Evolutionary conservation across 2,113 vertebrate genomes (phyloP), one percentile per base, ranked within the genome.

Genomic region (Microtus ochrogaster): DNA sequence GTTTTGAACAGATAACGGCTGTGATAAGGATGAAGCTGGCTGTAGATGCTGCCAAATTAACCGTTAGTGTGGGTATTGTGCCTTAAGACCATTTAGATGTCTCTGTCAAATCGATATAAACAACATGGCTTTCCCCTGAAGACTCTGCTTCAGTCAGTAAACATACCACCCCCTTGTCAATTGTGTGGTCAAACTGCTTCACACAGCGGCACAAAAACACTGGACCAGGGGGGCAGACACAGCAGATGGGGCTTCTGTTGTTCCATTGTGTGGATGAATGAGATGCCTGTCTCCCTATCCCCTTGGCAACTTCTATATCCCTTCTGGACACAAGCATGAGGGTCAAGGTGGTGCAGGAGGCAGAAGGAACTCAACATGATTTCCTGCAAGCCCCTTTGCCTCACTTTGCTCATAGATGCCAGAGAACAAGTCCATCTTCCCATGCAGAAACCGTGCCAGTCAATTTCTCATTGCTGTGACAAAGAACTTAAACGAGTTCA

Each of bases 221-320:
- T 10, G 33, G 76, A 49, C n/a, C 4, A 10, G 16, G 33, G 47
- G 14, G 36, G 39, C 1, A 1, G 68, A 44, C 24, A 11, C 13
- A 36, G 61, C 22, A 70, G 58, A 39, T 0, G 26, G 16, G 92
- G 30, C 26, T 13, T 68, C 36, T 63, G 6, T 3, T 58, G 66
- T 49, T 70, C 22, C 33, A 16, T 66, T 24, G 17, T 3, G 41
- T 17, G 30, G 14, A 2, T 79, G 58, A 52, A 58, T 41, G 39
- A 24, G 58, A 36, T 9, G 5, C 74, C 49, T 47, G 58, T 41
- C 44, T 30, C 19, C 5, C 58, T 7, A 33, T 66, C 83, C 61
- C 72, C 49, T 8, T 0, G 0, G 41, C 3, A 52, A 10, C n/a
- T 61, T 33, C 70, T 2, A 0, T 2, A 61, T 4, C 13, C 4